phyloP scores from a whole-genome alignment of 1,140 invertebrate species.

The Saccostrea cuccullata region DNA sequence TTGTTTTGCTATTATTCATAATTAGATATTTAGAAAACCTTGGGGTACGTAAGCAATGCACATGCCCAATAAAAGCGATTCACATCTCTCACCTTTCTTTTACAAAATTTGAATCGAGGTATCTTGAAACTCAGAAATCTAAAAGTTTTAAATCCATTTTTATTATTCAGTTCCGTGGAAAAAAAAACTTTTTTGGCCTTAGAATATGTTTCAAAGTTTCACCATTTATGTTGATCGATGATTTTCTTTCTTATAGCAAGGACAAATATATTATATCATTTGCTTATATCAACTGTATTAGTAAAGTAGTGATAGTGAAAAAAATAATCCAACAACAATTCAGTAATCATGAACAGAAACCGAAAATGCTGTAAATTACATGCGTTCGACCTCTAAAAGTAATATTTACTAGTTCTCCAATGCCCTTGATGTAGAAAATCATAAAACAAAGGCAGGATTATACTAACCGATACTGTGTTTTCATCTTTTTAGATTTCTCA shows the following conservation, averaged over 20 bases:
- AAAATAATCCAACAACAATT: not conserved
- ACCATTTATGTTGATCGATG: no score
- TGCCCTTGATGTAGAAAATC: not conserved
- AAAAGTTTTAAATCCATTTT: slow-evolving; percentile 24
- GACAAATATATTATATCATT: no score
- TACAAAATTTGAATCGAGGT: slow-evolving; percentile 16
- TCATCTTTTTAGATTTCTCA: slow-evolving; percentile 27
- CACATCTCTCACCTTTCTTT: slow-evolving; percentile 16
- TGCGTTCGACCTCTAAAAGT: not conserved
- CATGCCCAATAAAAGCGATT: slow-evolving; percentile 10
- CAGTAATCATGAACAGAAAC: not conserved
- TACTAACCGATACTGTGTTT: slow-evolving; percentile 38
- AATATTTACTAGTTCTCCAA: not conserved
- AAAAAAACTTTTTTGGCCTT: not conserved
- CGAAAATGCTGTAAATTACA: not conserved
- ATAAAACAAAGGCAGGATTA: not conserved
- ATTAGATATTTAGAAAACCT: not conserved
- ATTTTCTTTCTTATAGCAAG: no score
- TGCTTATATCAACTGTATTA: no score
- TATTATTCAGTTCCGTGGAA: not conserved
- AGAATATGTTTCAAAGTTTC: no score
- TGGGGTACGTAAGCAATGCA: not conserved
- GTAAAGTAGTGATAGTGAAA: not conserved
- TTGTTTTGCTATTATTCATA: not conserved
- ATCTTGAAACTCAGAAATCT: slow-evolving; percentile 31